These are phyloP conservation scores for Palythoa grandiflora DNA, from an alignment of 92 coral and sea anemone species.

Conservation along the genomic window DNA sequence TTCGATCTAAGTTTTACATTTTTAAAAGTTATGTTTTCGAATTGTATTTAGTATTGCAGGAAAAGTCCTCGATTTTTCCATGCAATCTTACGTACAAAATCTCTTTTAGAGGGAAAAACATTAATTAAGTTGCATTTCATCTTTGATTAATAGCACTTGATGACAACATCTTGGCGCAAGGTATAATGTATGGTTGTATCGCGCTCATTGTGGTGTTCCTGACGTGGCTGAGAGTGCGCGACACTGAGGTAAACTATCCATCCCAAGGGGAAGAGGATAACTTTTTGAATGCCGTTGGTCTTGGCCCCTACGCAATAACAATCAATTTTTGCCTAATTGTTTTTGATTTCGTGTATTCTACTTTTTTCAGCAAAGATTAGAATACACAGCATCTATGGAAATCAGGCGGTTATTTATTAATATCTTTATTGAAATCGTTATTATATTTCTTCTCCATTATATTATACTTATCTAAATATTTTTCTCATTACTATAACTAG, in stretches of 20 bases:
- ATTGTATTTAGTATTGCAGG: not conserved
- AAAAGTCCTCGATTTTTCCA: not conserved
- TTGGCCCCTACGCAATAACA: no score
- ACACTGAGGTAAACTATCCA: not conserved
- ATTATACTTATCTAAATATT: no score
- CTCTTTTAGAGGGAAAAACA: not conserved
- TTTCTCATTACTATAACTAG: no score
- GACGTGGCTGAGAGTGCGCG: slow-evolving; percentile 11
- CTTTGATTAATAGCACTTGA: slow-evolving; percentile 10
- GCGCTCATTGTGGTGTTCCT: slow-evolving; percentile 10
- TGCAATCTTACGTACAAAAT: not conserved
- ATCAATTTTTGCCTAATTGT: no score
- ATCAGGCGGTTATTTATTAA: no score
- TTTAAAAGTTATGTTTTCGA: no score
- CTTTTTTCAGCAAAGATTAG: no score
- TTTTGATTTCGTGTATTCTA: no score
- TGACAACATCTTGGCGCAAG: slow-evolving; percentile 33
- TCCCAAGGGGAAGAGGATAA: not conserved
- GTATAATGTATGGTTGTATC: slow-evolving; percentile 22
- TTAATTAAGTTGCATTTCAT: not conserved
- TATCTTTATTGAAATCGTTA: no score
- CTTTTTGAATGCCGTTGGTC: not conserved
- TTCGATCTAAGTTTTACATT: no score
- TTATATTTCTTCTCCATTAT: no score
- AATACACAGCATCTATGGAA: no score